Evolutionary conservation across 1,140 invertebrate species (phyloP).

Genomic region (Saccostrea cuccullata): DNA sequence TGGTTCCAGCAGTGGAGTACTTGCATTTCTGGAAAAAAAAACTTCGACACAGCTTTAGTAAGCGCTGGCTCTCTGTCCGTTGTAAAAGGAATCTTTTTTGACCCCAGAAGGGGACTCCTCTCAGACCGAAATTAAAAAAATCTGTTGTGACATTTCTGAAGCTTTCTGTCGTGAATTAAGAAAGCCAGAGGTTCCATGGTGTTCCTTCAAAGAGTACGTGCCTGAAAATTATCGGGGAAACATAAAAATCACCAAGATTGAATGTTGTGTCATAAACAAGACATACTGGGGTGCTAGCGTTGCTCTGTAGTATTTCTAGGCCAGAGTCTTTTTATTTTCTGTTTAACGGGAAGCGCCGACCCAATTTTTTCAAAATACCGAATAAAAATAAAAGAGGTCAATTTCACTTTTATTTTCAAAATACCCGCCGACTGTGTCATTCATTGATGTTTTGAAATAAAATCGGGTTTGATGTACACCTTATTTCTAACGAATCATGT

Average conservation of each 20-base stretch:
- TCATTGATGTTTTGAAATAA: too few relatives aligned
- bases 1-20: conserved; percentile 47
- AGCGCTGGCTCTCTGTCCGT: conserved; percentile 32
- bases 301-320: background rate
- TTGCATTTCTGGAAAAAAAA: conserved; percentile 30
- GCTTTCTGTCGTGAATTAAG: conserved; percentile 48
- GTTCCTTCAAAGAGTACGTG: conserved; percentile 36
- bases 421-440: too few relatives aligned
- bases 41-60: conserved; percentile 14
- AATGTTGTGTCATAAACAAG: conserved; percentile 49
- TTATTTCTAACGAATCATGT: too few relatives aligned
- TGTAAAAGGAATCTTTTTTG: conserved; percentile 34
- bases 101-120: background rate
- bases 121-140: conserved; percentile 30
- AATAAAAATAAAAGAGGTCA: too few relatives aligned
- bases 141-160: conserved; percentile 37
- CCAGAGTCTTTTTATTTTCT: too few relatives aligned
- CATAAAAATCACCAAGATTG: conserved; percentile 48
- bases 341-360: too few relatives aligned
- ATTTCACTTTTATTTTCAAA: too few relatives aligned
- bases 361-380: too few relatives aligned
- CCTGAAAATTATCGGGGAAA: conserved; percentile 35
- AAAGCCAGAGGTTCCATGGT: conserved; percentile 39
- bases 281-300: background rate
- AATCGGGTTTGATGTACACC: too few relatives aligned